These are phyloP conservation scores for Nomada flava DNA, from an alignment of 2,888 invertebrate species.

Conservation along the genomic window DNA sequence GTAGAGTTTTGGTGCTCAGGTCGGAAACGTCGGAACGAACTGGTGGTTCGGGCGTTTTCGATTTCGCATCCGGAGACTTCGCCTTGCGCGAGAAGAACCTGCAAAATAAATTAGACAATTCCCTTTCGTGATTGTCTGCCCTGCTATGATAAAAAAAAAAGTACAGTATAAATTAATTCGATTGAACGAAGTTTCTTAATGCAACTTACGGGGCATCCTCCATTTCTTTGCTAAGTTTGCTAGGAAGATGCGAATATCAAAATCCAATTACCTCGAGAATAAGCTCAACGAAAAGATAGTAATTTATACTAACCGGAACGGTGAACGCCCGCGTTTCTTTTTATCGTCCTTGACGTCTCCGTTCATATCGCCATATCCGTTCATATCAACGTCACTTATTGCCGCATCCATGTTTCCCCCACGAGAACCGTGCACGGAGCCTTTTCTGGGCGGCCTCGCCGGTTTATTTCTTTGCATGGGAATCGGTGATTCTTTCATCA, in stretches of 20 bases:
- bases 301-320: slow-evolving; percentile 89
- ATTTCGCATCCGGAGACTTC: slow-evolving; percentile 86
- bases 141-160: background rate
- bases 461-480: slow-evolving; percentile 85
- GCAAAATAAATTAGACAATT: slow-evolving; percentile 50
- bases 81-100: slow-evolving; percentile 94
- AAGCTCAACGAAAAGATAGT: background rate
- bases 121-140: background rate
- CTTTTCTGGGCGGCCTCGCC: slow-evolving; percentile 90
- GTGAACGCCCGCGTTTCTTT: slow-evolving; percentile 94
- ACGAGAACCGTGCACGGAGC: slow-evolving; percentile 85
- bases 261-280: slow-evolving; percentile 23
- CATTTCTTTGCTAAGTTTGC: slow-evolving; percentile 81
- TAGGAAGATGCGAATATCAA: slow-evolving; percentile 65
- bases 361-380: slow-evolving; percentile 87
- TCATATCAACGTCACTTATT: slow-evolving; percentile 91
- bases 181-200: background rate
- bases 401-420: slow-evolving; percentile 87
- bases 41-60: slow-evolving; percentile 89
- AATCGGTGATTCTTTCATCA: slow-evolving; percentile 85
- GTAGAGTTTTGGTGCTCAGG: slow-evolving; percentile 72
- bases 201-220: slow-evolving; percentile 80
- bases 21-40: slow-evolving; percentile 82
- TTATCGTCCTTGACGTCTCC: slow-evolving; percentile 89
- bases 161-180: background rate